phyloP scores from a whole-genome alignment of 2,113 vertebrate genomes.

The Nicator chloris region DNA sequence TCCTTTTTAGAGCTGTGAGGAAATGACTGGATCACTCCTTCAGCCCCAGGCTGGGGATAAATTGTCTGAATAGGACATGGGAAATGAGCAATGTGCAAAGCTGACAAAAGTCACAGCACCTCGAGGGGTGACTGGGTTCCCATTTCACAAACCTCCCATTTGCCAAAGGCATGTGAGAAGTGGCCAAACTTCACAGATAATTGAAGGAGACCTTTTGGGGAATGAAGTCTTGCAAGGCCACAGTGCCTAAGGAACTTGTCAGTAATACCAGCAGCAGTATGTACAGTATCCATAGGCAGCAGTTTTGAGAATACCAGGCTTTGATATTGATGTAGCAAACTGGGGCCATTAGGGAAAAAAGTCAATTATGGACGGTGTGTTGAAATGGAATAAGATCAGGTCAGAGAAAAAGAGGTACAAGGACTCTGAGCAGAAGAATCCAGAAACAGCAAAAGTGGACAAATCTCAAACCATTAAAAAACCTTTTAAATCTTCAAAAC shows the following conservation, averaged over 20 bases:
- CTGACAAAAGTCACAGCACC: neutral
- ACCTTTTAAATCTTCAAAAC: neutral
- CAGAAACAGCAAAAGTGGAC: neutral
- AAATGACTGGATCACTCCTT: neutral
- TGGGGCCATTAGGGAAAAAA: neutral
- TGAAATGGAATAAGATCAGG: neutral
- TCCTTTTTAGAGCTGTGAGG: neutral
- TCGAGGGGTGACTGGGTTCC: rapidly evolving
- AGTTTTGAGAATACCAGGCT: neutral
- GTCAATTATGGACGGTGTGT: neutral
- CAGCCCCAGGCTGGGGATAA: neutral
- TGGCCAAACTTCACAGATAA: neutral
- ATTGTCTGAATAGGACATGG: neutral
- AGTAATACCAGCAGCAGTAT: neutral
- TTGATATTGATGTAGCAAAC: neutral
- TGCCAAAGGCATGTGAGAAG: neutral
- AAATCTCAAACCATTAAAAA: neutral
- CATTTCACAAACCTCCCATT: neutral
- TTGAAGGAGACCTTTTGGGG: neutral
- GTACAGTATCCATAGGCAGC: neutral
- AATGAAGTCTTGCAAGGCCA: neutral
- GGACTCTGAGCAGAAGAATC: neutral
- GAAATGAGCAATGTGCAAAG: neutral
- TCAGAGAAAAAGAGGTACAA: neutral
- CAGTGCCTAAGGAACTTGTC: neutral